A percentile compares a stretch with the other conserved stretches of the same genome.
These are phyloP conservation scores for Cyphomyrus discorhynchus DNA, from an alignment of 2,113 vertebrate species.

Conservation along the genomic window DNA sequence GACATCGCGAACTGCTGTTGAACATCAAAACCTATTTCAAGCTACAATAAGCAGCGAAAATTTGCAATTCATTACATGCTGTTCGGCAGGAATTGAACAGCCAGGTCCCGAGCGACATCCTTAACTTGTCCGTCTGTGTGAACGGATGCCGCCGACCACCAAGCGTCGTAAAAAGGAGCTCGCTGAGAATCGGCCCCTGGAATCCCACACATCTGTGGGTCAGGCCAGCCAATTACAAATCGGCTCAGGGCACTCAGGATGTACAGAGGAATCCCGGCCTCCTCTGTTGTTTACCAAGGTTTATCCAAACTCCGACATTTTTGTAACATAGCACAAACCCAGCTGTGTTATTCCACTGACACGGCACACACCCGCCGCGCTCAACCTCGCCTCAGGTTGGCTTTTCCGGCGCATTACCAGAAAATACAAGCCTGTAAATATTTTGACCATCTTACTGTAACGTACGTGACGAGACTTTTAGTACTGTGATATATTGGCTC, in stretches of 20 bases:
- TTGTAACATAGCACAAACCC: slow-evolving; percentile 50
- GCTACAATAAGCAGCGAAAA: neutral
- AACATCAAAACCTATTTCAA: slow-evolving; percentile 15
- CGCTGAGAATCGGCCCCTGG: slow-evolving; percentile 23
- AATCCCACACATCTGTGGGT: slow-evolving; percentile 49
- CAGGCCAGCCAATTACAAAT: slow-evolving; percentile 54
- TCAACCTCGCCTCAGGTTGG: neutral
- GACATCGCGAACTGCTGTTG: neutral
- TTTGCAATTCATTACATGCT: slow-evolving; percentile 3
- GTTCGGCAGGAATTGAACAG: neutral
- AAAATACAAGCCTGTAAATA: slow-evolving; percentile 26
- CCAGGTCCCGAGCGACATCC: neutral
- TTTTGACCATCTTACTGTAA: neutral
- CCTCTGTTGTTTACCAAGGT: slow-evolving; percentile 69
- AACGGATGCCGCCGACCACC: neutral
- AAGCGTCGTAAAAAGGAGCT: neutral
- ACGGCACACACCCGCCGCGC: neutral
- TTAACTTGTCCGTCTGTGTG: neutral
- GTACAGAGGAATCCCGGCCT: slow-evolving; percentile 53
- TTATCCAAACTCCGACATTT: slow-evolving; percentile 69
- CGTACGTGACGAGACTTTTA: slow-evolving; percentile 9
- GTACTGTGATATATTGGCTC: slow-evolving; percentile 23
- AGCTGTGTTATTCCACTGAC: slow-evolving; percentile 66
- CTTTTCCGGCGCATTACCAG: slow-evolving; percentile 18
- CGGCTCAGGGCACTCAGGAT: slow-evolving; percentile 56